Evolutionary conservation across 1,140 invertebrate species (phyloP), one percentile per base, ranked within the genome.

Genomic region (Drosophila simulans): DNA sequence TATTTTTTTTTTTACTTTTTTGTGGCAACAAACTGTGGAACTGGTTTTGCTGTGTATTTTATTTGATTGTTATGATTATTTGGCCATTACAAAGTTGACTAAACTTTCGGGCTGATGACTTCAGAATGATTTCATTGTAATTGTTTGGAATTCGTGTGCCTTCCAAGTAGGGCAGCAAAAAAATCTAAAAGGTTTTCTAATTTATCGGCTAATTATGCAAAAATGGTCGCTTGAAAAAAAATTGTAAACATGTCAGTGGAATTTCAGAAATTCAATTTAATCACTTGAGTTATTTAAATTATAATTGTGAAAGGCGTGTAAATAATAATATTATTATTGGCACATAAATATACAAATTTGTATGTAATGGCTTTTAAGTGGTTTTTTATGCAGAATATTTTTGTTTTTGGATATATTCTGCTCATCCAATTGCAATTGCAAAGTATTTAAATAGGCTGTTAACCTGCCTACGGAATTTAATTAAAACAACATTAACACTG

Each of bases 1-100:
- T 37, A 31, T 35, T 12, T 20, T 43, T 11, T 43, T 11, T 4
- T n/a, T 20, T 20, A 52, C 39, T 39, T 43, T 39, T 62, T 46
- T 43, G 48, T 54, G 60, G 55, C 63, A 69, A 69, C 54, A 60
- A 76, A 60, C 57, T 59, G 40, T 51, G 49, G 8, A 86, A 86
- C 82, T 57, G 70, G 82, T 86, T 86, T 58, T 25, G 15, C 11
- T 64, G 37, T 37, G 10, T 25, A 34, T 43, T 35, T 57, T 62
- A 56, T 64, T 59, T 75, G 57, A 54, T 74, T 43, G 45, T 42
- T 70, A 27, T 52, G 59, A 40, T 66, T 76, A 39, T 68, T 52
- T 73, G 52, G 48, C 27, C 40, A 35, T 71, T 72, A 80, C 37
- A 80, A 80, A 85, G 80, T 80, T 84, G 64, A 76, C 51, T 76